A percentile compares a stretch with the other conserved stretches of the same genome.
Evolutionary conservation across 1,140 invertebrate genomes (phyloP).

Genomic region (Andrena cerasifolii): DNA sequence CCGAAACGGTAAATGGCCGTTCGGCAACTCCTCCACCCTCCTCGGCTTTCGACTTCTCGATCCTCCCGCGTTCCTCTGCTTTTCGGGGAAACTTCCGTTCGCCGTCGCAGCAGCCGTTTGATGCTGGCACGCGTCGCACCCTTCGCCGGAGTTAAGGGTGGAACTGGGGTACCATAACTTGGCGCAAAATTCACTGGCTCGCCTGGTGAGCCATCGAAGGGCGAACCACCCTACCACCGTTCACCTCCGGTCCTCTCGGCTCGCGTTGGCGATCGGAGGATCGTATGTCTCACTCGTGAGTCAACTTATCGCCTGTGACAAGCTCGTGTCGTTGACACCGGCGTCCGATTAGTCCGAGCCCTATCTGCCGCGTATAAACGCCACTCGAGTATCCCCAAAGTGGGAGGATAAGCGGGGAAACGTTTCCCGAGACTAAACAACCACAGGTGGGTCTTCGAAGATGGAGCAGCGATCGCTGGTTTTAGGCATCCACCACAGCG

Average conservation of each 20-base stretch:
- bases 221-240: too few relatives aligned
- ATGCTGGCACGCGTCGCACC: neutral
- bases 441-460: neutral
- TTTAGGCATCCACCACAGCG: neutral
- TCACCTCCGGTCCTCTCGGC: too few relatives aligned
- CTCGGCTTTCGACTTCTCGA: constrained; percentile 44
- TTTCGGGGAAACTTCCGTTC: constrained; percentile 1
- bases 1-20: constrained; percentile 65
- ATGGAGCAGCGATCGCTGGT: neutral
- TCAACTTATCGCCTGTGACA: too few relatives aligned
- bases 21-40: constrained; percentile 51
- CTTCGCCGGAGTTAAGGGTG: too few relatives aligned
- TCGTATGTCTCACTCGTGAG: too few relatives aligned
- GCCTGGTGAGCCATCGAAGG: too few relatives aligned
- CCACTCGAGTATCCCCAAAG: neutral
- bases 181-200: too few relatives aligned
- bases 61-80: constrained; percentile 15
- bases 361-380: neutral
- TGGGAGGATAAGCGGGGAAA: neutral
- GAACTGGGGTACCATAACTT: too few relatives aligned
- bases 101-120: neutral
- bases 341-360: neutral
- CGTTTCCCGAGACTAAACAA: constrained; percentile 3
- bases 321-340: too few relatives aligned
- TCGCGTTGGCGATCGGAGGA: too few relatives aligned